Conservation (phyloP, 2,113 vertebrate species). For the Acanthochromis polyacanthus region DNA sequence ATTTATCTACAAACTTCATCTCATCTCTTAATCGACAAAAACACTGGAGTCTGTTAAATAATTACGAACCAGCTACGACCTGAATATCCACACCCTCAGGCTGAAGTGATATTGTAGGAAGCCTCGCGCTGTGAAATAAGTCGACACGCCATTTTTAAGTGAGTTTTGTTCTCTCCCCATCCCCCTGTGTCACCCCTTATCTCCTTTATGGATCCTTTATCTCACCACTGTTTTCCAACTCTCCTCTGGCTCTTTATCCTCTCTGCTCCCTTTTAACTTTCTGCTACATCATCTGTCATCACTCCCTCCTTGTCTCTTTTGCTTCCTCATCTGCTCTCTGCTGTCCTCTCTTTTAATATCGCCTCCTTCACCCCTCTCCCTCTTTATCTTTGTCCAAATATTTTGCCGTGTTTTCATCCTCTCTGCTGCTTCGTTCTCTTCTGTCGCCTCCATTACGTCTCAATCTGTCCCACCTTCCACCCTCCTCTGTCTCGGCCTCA, state of each 20-base stretch:
- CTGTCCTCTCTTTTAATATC: constrained; percentile 9
- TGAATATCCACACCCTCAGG: not conserved
- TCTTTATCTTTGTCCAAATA: constrained; percentile 40
- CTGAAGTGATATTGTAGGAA: not conserved
- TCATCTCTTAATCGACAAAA: not conserved
- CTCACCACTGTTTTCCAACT: constrained; percentile 35
- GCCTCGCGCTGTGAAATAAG: constrained; percentile 28
- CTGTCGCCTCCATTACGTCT: constrained; percentile 19
- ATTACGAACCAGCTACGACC: not conserved
- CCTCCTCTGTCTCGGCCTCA: not conserved
- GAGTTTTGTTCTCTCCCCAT: constrained; percentile 44
- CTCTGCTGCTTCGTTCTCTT: not conserved
- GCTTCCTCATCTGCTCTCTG: constrained; percentile 10
- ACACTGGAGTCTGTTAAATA: not conserved
- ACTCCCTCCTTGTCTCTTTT: constrained; percentile 3
- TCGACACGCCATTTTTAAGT: constrained; percentile 44
- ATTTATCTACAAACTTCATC: not conserved
- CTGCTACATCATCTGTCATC: constrained; percentile 33
- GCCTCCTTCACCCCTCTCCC: not conserved
- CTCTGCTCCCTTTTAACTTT: constrained; percentile 22
- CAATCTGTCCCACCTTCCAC: constrained; percentile 1
- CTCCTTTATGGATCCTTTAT: constrained; percentile 43
- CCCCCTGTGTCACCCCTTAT: constrained; percentile 40
- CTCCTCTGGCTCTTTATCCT: constrained; percentile 8
- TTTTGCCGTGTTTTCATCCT: constrained; percentile 19